Base-by-base conservation (phyloP, 1,140 invertebrate species). In the Drosophila saltans region DNA sequence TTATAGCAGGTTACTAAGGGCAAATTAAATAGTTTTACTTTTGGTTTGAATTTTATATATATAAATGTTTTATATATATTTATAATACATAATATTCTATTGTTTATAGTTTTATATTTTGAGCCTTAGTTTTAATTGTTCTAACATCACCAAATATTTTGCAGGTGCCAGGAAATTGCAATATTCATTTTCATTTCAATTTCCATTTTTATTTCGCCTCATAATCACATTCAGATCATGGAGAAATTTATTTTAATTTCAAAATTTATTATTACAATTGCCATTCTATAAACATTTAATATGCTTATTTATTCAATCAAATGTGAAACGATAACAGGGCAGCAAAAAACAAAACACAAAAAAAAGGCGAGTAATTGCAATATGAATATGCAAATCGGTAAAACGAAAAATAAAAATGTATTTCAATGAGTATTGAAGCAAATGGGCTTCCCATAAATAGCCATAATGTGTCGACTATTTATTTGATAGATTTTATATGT, bases 301-400 rank as follows among this genome's bases (percentile, higher is more conserved):
- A 71, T 48, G 73, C 61, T 71, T 78, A 77, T 78, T 77, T 78
- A 77, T 77, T 71, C 61, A 71, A 77, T 66, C 57, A 40, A 36
- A 33, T 21, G 7, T n/a, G 7, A 58, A 58, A 36, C 30, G 21
- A 26, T 26, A 52, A 52, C 21, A 36, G 33, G 33, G 33, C 33
- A 36, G 33, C 6, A 36, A 36, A 36, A 52, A 52, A 6, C 21
- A 9, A 52, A 52, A 30, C 39, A 21, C 28, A 33, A 52, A 36
- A 63, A 73, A 67, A 75, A 75, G 43, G 39, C 59, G 40, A 36
- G 26, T 26, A 40, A 33, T 33, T 16, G 41, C 33, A 36, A 36
- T 36, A 76, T 76, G 11, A 71, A 78, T 77, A 71, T 71, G 75
- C 57, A 77, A 78, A 78, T 71, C 30, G 45, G 6, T 33, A n/a